A percentile compares a stretch with the other conserved stretches of the same genome.
These are phyloP conservation scores for Sylvilagus floridanus DNA, from an alignment of 2,797 vertebrate genomes.

Conservation along the genomic window DNA sequence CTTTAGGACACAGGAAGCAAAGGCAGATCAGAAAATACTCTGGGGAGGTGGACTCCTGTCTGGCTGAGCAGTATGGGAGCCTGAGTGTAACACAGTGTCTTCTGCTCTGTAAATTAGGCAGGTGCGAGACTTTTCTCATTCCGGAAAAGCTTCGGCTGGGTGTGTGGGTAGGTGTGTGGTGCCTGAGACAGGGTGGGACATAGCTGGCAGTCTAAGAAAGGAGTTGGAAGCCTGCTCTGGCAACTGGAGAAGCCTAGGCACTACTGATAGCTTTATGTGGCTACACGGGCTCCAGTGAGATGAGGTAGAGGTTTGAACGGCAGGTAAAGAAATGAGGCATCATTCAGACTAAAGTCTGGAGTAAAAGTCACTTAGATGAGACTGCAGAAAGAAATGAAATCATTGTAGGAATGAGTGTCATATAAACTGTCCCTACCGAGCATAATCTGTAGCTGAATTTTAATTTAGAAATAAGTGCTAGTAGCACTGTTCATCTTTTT, in stretches of 20 bases:
- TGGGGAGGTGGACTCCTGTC: neutral
- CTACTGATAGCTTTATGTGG: neutral
- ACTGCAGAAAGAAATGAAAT: neutral
- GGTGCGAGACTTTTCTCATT: neutral
- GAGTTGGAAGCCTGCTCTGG: neutral
- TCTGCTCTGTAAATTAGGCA: neutral
- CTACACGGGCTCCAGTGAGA: neutral
- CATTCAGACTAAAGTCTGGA: neutral
- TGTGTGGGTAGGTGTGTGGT: neutral
- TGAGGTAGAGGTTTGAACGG: neutral
- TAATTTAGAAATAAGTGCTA: neutral
- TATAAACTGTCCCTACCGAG: neutral
- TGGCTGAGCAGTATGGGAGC: neutral
- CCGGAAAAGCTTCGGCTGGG: neutral
- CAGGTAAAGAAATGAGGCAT: neutral
- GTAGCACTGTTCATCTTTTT: neutral
- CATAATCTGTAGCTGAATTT: neutral
- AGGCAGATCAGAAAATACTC: neutral
- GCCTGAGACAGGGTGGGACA: neutral
- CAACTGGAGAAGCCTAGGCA: neutral
- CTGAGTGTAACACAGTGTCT: neutral
- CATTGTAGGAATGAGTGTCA: neutral
- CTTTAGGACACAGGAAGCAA: neutral
- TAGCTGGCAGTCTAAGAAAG: neutral
- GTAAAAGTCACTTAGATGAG: neutral